Base-by-base conservation (phyloP, 1,140 invertebrate genomes). In the Drosophila takahashii region DNA sequence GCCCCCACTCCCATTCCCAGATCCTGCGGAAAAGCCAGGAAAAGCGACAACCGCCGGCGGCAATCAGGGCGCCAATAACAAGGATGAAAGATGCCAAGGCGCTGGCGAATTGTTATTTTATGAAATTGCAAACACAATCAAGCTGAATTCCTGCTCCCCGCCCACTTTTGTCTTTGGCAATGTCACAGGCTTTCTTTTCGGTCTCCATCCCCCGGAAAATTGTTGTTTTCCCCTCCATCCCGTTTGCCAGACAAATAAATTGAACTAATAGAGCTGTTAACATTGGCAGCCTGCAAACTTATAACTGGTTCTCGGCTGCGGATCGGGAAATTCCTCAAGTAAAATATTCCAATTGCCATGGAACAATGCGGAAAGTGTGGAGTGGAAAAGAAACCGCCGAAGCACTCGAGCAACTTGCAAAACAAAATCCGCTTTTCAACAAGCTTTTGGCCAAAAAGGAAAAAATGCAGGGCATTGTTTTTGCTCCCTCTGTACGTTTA, bases 61-160 rank as follows among this genome's bases (percentile, higher is more conserved):
- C 81, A 84, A 84, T 84, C 80, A 84, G 74, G 71, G 61, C 73
- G 74, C 65, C 74, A 73, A 58, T 74, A 77, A 81, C 72, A 81
- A 81, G 58, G 59, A 81, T 65, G 70, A 79, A 71, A 66, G 60
- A 81, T 54, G 72, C 69, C 60, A 77, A 64, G 64, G 39, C 47
- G 58, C 44, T 41, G 61, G 48, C 37, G 83, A 87, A 89, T 87
- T 87, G 84, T 87, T 87, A 87, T 87, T 87, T 87, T 87, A 87
- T 87, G 84, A 87, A 87, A 87, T 87, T 87, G 84, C 84, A 87
- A 87, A 87, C 84, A 87, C 84, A 87, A 87, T 87, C 84, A 87
- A 77, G 79, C 79, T 77, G 76, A 77, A 78, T 90, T 84, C 80
- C 61, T 57, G 52, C 27, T 3, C 48, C 53, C 32, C 75, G 51